These are phyloP conservation scores for Rhea pennata DNA, from an alignment of 2,113 vertebrate species.

Conservation along the genomic window DNA sequence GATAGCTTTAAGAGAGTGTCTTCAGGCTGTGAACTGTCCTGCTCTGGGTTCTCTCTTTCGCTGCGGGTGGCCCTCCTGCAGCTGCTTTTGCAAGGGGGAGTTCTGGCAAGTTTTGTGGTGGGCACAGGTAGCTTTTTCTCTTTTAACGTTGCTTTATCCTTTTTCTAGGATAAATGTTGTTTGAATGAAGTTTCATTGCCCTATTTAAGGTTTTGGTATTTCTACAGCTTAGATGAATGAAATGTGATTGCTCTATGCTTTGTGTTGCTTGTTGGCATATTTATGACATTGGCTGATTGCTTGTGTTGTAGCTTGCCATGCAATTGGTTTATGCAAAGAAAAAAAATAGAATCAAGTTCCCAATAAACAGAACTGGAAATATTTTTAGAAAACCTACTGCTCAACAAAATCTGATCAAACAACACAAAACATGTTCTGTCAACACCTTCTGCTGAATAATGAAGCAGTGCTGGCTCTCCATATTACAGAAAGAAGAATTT, in stretches of 20 bases:
- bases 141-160: not conserved
- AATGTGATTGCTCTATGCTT: not conserved
- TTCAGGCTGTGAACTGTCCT: not conserved
- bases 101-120: not conserved
- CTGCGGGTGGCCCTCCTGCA: not conserved
- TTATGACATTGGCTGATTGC: not conserved
- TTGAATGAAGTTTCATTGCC: not conserved
- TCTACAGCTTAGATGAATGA: not conserved
- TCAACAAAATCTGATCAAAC: not conserved
- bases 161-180: not conserved
- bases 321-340: not conserved
- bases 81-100: not conserved
- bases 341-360: not conserved
- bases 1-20: fast-evolving
- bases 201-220: not conserved
- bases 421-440: not conserved
- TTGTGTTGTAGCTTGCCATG: not conserved
- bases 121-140: no score
- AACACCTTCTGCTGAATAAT: constrained; percentile 38
- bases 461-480: not conserved
- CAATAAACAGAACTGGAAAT: constrained; percentile 19
- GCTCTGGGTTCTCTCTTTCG: not conserved
- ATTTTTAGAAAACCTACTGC: constrained; percentile 44
- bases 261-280: not conserved
- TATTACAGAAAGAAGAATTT: not conserved